These are phyloP conservation scores for Embidobia sp. DNA, from an alignment of 2,888 invertebrate species.

Conservation along the genomic window DNA sequence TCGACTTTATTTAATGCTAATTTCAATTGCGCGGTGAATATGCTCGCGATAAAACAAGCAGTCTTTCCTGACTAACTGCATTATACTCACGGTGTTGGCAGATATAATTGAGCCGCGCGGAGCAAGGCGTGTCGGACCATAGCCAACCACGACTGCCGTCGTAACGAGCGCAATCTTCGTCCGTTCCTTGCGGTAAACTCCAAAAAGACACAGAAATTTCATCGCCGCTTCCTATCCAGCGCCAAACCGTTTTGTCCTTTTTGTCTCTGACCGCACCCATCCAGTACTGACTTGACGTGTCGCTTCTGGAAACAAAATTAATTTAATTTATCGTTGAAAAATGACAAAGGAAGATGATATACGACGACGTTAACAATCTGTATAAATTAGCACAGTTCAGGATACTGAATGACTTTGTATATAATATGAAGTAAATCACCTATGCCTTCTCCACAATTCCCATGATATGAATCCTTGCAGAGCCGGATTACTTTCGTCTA, in stretches of 20 bases:
- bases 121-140: constrained; percentile 96
- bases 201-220: constrained; percentile 95
- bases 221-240: constrained; percentile 92
- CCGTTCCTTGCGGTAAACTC: constrained; percentile 90
- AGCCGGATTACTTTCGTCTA: constrained; percentile 96
- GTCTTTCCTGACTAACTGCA: neutral
- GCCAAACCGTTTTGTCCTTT: constrained; percentile 90
- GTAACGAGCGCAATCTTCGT: constrained; percentile 93
- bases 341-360: too few relatives aligned
- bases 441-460: constrained; percentile 95
- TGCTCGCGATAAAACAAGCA: too few relatives aligned
- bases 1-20: constrained; percentile 5
- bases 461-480: constrained; percentile 96
- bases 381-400: too few relatives aligned
- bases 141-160: constrained; percentile 97
- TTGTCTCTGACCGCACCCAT: constrained; percentile 95
- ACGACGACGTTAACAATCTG: too few relatives aligned
- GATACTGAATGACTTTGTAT: too few relatives aligned
- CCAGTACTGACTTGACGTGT: constrained; percentile 96
- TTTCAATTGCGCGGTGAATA: neutral
- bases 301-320: constrained; percentile 88
- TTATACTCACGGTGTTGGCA: constrained; percentile 94
- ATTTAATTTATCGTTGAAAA: too few relatives aligned
- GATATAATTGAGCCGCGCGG: constrained; percentile 91
- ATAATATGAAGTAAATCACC: too few relatives aligned